These are phyloP conservation scores for Heterocephalus glaber DNA, from an alignment of 2,113 vertebrate species.

Conservation along the genomic window DNA sequence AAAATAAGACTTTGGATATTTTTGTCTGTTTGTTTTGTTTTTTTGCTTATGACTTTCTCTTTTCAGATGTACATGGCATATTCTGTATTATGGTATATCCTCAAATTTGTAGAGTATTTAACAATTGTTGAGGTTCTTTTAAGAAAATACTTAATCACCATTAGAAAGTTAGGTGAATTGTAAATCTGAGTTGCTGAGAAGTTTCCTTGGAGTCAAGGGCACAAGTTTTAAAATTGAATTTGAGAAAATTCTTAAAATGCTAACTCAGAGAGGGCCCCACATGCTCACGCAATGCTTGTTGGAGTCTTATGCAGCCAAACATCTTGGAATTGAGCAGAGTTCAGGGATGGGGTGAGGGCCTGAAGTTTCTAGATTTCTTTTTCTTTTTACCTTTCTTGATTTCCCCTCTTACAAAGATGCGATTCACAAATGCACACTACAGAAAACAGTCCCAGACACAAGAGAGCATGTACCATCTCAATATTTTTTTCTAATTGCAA, in stretches of 20 bases:
- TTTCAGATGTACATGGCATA: not conserved
- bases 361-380: constrained; percentile 2
- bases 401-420: not conserved
- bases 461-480: not conserved
- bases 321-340: not conserved
- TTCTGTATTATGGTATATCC: not conserved
- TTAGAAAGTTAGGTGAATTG: constrained; percentile 30
- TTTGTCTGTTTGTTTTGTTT: not conserved
- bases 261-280: not conserved
- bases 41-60: constrained; percentile 11
- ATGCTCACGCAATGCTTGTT: too few species aligned
- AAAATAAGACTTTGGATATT: not conserved
- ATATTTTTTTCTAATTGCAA: not conserved
- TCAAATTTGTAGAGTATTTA: not conserved
- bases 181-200: not conserved
- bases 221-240: not conserved
- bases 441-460: not conserved
- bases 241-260: not conserved
- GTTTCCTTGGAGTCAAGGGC: constrained; percentile 11
- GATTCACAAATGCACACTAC: not conserved
- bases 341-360: not conserved
- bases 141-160: constrained; percentile 2
- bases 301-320: not conserved
- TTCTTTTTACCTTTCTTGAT: not conserved
- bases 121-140: not conserved